Percentiles rank a stretch among this genome's conserved stretches.
Conservation (phyloP, 2,888 invertebrate species). For the Cataglyphis cursor region DNA sequence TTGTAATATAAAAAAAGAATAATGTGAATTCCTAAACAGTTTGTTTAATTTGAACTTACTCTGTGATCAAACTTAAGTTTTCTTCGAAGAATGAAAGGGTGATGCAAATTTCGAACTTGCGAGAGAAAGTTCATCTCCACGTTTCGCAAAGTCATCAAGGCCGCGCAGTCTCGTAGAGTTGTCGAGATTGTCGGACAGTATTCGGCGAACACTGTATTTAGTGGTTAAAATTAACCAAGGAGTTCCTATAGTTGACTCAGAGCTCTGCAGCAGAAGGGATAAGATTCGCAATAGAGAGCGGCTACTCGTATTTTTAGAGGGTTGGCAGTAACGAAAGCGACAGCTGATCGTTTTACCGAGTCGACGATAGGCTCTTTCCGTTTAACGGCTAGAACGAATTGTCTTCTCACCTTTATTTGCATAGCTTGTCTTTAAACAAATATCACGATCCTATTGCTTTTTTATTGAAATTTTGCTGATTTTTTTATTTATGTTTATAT, state of each 20-base stretch:
- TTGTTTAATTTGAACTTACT: conserved; percentile 22
- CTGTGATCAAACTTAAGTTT: not conserved
- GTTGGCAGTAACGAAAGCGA: conserved; percentile 70
- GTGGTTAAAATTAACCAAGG: conserved; percentile 72
- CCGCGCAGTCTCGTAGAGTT: conserved; percentile 47
- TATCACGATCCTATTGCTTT: not conserved
- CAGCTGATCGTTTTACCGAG: conserved; percentile 69
- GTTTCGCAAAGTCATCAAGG: conserved; percentile 65
- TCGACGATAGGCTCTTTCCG: conserved; percentile 61
- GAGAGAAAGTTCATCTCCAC: conserved; percentile 8
- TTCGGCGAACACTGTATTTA: conserved; percentile 63
- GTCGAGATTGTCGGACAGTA: conserved; percentile 48
- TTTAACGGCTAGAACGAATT: not conserved
- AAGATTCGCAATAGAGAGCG: conserved; percentile 50
- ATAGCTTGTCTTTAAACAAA: not conserved
- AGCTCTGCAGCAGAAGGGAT: conserved; percentile 47
- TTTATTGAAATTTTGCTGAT: not conserved
- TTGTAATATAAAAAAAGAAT: conserved; percentile 6
- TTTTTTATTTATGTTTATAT: not conserved
- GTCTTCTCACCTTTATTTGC: not conserved
- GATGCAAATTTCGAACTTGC: conserved; percentile 12
- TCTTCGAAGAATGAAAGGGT: not conserved
- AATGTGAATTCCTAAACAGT: conserved; percentile 11
- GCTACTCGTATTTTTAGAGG: conserved; percentile 76
- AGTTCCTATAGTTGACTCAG: conserved; percentile 70